These are phyloP conservation scores for Agonopterix subpropinquella DNA, from an alignment of 2,888 invertebrate genomes.

Conservation along the genomic window DNA sequence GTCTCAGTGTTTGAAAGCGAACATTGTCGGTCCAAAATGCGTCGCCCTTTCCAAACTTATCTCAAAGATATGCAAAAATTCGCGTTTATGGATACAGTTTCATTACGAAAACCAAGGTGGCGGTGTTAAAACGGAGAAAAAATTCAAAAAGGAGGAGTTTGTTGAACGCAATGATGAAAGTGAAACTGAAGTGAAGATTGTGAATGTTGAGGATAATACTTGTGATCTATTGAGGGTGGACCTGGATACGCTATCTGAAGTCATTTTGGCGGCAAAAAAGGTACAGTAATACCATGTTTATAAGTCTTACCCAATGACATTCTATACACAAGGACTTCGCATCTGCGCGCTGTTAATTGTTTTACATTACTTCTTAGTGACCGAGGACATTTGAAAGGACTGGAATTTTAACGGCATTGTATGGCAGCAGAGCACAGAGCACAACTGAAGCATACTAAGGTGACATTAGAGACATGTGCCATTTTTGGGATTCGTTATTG, in stretches of 20 bases:
- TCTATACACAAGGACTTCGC: no score
- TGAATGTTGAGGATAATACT: conserved; percentile 42
- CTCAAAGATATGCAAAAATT: conserved; percentile 41
- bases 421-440: no score
- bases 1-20: conserved; percentile 48
- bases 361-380: no score
- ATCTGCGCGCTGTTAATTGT: no score
- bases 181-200: conserved; percentile 17
- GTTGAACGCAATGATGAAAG: conserved; percentile 22
- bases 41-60: conserved; percentile 48
- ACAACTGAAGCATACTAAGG: no score
- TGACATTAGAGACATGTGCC: no score
- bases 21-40: conserved; percentile 56
- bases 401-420: no score
- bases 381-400: no score
- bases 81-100: conserved; percentile 51
- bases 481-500: no score
- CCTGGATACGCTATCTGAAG: conserved; percentile 55
- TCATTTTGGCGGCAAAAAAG: conserved; percentile 60
- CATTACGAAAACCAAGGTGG: conserved; percentile 37
- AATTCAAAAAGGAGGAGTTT: conserved; percentile 5
- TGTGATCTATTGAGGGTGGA: conserved; percentile 48
- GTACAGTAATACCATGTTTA: conserved; percentile 20
- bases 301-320: no score
- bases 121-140: conserved; percentile 22